Percentiles rank a stretch among this genome's conserved stretches.
These are phyloP conservation scores for Glyptemys insculpta DNA, from an alignment of 2,797 vertebrate genomes.

Conservation along the genomic window DNA sequence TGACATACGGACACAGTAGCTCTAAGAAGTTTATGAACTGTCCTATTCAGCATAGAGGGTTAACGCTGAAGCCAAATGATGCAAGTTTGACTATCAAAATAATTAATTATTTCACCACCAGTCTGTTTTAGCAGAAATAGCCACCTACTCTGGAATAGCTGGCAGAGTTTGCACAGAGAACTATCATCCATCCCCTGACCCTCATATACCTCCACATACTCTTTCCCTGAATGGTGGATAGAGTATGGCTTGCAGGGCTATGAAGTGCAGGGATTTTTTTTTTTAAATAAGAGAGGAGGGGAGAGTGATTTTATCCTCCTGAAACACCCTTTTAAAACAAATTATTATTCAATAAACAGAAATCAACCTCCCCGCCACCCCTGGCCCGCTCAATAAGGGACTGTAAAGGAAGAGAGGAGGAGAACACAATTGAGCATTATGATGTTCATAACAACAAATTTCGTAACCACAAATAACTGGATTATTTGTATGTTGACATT, in stretches of 20 bases:
- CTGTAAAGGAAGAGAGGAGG: not conserved
- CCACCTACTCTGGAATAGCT: not conserved
- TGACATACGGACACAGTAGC: not conserved
- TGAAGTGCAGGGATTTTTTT: conserved; percentile 14
- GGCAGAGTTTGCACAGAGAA: not conserved
- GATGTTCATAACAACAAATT: conserved; percentile 31
- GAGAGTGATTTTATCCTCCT: not conserved
- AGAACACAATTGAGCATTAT: not conserved
- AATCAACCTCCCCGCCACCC: not conserved
- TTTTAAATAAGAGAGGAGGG: not conserved
- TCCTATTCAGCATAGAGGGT: not conserved
- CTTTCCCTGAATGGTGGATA: not conserved
- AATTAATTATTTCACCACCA: not conserved
- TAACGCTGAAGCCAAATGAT: not conserved
- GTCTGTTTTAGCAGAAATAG: not conserved
- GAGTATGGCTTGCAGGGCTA: not conserved
- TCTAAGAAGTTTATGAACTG: not conserved
- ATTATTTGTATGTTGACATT: conserved; percentile 59
- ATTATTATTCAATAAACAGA: not conserved
- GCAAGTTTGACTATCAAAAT: not conserved
- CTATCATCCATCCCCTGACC: not conserved
- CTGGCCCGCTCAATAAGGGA: not conserved
- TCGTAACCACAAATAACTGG: conserved; percentile 56
- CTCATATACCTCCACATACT: not conserved
- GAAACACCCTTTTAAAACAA: not conserved